Evolutionary conservation across 1,140 invertebrate genomes (phyloP), one percentile per base, ranked within the genome.

Genomic region (Lethocerus indicus): DNA sequence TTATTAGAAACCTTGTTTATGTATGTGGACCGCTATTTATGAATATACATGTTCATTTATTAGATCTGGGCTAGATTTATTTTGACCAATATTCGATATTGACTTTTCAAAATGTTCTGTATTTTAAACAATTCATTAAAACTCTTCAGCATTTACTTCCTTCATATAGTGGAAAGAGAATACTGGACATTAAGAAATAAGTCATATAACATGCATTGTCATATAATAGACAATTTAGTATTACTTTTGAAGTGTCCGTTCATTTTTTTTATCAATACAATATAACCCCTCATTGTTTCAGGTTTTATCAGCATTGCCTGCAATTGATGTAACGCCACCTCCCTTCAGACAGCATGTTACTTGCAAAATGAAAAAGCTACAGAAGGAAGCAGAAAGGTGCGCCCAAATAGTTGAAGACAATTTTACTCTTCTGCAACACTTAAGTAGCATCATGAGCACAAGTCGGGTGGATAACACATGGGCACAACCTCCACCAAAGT

Each of bases 391-490:
- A 3, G 73, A 77, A 56, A 59, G 74, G 14, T 63, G 59, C 42
- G 51, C 59, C 36, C 65, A 68, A 58, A 71, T 75, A 25, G 64
- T 69, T 52, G 58, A 59, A 25, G 71, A 75, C 52, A 77, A 77
- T 60, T 70, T 70, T 50, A 66, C 66, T 27, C 57, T 77, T 20
- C 57, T 75, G 47, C 67, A 72, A 56, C 66, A 71, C 29, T 60
- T 76, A 16, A 61, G 59, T 18, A 57, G 61, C 18, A 71, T 76
- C 44, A 74, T 71, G 69, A 46, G 14, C 5, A 67, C 63, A 1
- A 70, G 64, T 49, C 58, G 73, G 24, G 62, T 74, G 3, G 72
- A 75, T 53, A 72, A 76, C 55, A 61, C 61, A 46, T 74, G 72
- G 72, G 52, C 54, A 3, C 63, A 64, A 12, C 69, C 71, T 7